Base-by-base conservation (phyloP, 2,797 vertebrate genomes). In the Rhinogobio ventralis region DNA sequence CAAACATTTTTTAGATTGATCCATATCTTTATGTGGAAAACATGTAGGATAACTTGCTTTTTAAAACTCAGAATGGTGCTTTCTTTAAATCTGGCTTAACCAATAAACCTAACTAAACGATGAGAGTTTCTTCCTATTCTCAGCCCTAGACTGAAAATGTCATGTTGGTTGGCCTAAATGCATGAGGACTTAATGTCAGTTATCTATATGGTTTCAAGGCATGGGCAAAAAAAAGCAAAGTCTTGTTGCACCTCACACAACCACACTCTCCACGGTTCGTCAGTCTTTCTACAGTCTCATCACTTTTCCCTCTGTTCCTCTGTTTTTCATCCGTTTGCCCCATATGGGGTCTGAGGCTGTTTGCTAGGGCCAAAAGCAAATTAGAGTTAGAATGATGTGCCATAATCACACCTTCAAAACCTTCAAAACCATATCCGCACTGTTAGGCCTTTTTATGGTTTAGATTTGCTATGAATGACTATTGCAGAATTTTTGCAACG, bases 281-380 rank as follows among this genome's bases (percentile, higher is more conserved):
- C 39, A 71, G 73, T 53, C 68, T 69, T 75, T 74, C 36, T 79
- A 13, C 57, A 20, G 23, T 13, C 62, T 81, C 46, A 13, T 85
- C 77, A 69, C 55, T 71, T 88, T 72, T 75, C 14, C 25, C 60
- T 81, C 49, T 81, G 64, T 83, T 78, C 71, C 62, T 66, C 66
- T 79, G 11, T 51, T 46, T 66, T 73, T 82, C 53, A 1, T 33
- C 25, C 25, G 2, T 73, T 1, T 57, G 39, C 77, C n/a, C n/a
- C n/a, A n/a, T n/a, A 39, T 82, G 19, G 14, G 60, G 9, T 67
- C 67, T 66, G 7, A 28, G 6, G 25, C 46, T 13, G 57, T 84
- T 83, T 75, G 13, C 67, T 84, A 30, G 19, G 55, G 79, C 25
- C 15, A 67, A 81, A 67, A 55, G 30, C 39, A 51, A 68, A 74